phyloP scores from a whole-genome alignment of 2,797 vertebrate genomes.

The Lates japonicus region DNA sequence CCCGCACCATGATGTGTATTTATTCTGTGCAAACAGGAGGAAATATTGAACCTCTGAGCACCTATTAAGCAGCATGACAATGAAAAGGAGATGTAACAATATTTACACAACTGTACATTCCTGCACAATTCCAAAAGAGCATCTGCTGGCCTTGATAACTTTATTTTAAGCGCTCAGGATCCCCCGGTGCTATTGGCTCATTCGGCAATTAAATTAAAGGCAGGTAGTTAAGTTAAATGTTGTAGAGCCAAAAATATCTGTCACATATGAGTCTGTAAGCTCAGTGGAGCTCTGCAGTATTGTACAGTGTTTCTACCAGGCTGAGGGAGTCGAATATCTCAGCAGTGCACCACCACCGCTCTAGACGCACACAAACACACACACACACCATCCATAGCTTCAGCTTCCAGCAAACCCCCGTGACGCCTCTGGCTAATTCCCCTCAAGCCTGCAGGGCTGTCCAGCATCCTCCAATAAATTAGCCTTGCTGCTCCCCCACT shows the following conservation, averaged over 20 bases:
- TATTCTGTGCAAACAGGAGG: constrained; percentile 25
- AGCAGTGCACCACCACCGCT: constrained; percentile 27
- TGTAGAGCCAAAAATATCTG: constrained; percentile 77
- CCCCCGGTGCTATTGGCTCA: constrained; percentile 54
- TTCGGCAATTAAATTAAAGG: constrained; percentile 75
- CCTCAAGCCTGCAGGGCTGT: constrained; percentile 73
- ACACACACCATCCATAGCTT: constrained; percentile 35
- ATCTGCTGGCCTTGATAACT: constrained; percentile 57
- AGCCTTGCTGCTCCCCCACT: constrained; percentile 63
- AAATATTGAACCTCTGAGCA: constrained; percentile 14
- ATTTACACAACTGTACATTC: constrained; percentile 63
- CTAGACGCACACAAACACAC: constrained; percentile 16
- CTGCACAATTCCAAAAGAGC: constrained; percentile 41
- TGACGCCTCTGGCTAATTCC: constrained; percentile 80
- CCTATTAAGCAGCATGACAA: constrained; percentile 51
- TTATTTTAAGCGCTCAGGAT: constrained; percentile 65
- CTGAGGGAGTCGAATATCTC: constrained; percentile 70
- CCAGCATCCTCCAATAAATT: constrained; percentile 82
- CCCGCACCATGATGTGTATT: constrained; percentile 24
- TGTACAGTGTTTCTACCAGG: constrained; percentile 61
- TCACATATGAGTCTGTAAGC: constrained; percentile 58
- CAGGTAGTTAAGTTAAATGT: constrained; percentile 78
- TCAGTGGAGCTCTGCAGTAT: constrained; percentile 63
- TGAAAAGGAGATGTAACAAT: constrained; percentile 59
- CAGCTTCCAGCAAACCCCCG: constrained; percentile 74